Conservation (phyloP, 2,113 vertebrate species). For the Alligator sinensis region DNA sequence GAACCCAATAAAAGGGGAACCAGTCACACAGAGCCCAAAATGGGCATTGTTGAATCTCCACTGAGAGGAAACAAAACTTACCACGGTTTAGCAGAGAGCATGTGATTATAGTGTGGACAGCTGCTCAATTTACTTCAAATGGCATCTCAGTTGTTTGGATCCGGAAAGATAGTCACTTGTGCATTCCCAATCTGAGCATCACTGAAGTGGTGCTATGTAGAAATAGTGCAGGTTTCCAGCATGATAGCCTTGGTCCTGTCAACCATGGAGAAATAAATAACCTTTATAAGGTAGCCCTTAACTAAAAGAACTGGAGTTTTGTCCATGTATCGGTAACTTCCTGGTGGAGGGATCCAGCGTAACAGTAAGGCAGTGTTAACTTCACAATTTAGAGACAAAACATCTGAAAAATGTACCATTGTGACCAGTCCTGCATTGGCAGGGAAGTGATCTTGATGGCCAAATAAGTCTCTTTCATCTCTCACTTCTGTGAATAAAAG, state of each 20-base stretch:
- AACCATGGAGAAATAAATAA: background rate
- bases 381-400: background rate
- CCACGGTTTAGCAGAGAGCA: background rate
- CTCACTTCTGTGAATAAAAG: background rate
- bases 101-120: background rate
- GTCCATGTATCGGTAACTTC: background rate
- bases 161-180: background rate
- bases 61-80: background rate
- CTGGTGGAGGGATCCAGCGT: background rate
- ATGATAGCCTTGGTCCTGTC: background rate
- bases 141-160: background rate
- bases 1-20: background rate
- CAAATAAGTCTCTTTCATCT: rapidly evolving
- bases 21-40: background rate
- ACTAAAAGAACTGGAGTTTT: background rate
- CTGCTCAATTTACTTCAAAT: background rate
- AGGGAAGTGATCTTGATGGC: background rate
- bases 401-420: background rate
- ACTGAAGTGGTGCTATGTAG: background rate
- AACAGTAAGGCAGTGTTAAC: background rate
- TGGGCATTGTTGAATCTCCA: background rate
- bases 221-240: background rate
- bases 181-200: background rate
- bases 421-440: background rate
- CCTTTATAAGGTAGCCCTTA: background rate